Conservation (phyloP, 2,113 vertebrate species). For the Crotalus tigris region DNA sequence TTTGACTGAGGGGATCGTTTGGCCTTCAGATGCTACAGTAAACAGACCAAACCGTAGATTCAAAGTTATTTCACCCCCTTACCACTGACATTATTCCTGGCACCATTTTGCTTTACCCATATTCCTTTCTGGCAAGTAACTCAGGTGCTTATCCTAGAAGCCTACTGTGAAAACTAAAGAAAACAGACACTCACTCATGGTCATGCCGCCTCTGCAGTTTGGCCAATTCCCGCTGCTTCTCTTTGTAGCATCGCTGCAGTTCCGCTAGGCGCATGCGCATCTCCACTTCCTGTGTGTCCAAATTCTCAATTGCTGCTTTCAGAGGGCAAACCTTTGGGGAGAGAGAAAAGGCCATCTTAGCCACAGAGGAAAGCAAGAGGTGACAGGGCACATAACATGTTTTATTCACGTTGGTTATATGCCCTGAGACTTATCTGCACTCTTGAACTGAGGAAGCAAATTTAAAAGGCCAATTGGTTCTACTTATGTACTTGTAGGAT, state of each 20-base stretch:
- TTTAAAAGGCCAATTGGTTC: neutral
- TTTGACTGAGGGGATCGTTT: rapidly evolving
- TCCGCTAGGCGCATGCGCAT: constrained; percentile 90
- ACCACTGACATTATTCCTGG: neutral
- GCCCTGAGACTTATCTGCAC: neutral
- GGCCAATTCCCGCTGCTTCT: constrained; percentile 91
- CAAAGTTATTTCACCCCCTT: neutral
- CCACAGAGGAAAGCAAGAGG: rapidly evolving
- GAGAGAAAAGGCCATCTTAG: neutral
- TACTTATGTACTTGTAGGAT: neutral
- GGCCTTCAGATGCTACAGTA: neutral
- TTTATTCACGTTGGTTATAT: too few species aligned
- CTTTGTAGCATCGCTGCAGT: constrained; percentile 90
- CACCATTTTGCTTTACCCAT: rapidly evolving
- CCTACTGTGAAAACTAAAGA: neutral
- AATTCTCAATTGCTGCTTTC: constrained; percentile 86
- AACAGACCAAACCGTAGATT: neutral
- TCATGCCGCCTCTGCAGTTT: constrained; percentile 89
- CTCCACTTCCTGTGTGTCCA: constrained; percentile 89
- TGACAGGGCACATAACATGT: neutral
- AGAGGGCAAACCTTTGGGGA: constrained; percentile 83
- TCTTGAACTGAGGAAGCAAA: neutral
- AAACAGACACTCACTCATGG: constrained; percentile 75
- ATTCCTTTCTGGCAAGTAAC: neutral
- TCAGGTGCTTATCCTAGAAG: too few species aligned